Conservation (phyloP, 2,113 vertebrate species). For the Himantopus leucocephalus region DNA sequence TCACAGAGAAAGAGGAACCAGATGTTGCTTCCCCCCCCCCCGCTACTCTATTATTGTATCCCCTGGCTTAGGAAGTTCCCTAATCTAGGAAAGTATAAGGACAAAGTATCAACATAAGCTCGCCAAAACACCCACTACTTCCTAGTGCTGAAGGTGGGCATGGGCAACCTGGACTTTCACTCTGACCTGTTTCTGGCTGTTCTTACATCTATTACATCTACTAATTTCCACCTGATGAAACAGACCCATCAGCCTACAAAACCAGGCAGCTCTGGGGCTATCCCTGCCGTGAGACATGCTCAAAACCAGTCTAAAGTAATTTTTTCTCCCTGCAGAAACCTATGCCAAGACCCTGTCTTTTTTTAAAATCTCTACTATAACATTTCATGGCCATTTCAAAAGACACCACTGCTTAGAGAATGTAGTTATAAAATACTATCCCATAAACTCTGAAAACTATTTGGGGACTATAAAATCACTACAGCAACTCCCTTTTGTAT, state of each 20-base stretch:
- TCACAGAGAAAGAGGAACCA: not conserved
- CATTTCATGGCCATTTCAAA: not conserved
- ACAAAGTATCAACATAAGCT: not conserved
- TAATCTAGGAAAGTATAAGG: not conserved
- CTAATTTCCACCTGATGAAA: not conserved
- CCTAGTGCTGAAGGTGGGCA: not conserved
- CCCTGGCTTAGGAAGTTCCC: not conserved
- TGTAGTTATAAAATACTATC: slow-evolving; percentile 16
- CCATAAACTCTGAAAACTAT: slow-evolving; percentile 50
- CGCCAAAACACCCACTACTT: not conserved
- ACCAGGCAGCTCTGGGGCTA: not conserved
- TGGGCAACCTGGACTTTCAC: not conserved
- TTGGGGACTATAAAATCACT: slow-evolving; percentile 4
- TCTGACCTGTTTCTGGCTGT: not conserved
- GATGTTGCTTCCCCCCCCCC: not conserved
- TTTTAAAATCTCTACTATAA: not conserved
- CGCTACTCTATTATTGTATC: not conserved
- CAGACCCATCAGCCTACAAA: not conserved
- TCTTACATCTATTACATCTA: not conserved
- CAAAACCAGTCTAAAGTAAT: not conserved
- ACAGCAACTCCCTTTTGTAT: slow-evolving; percentile 2
- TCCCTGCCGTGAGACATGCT: not conserved
- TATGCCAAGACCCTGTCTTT: not conserved
- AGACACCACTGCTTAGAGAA: slow-evolving; percentile 23
- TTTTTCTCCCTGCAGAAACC: not conserved